These are phyloP conservation scores for Scaptomyza caliginosa DNA, from an alignment of 2,888 invertebrate species.

Conservation along the genomic window DNA sequence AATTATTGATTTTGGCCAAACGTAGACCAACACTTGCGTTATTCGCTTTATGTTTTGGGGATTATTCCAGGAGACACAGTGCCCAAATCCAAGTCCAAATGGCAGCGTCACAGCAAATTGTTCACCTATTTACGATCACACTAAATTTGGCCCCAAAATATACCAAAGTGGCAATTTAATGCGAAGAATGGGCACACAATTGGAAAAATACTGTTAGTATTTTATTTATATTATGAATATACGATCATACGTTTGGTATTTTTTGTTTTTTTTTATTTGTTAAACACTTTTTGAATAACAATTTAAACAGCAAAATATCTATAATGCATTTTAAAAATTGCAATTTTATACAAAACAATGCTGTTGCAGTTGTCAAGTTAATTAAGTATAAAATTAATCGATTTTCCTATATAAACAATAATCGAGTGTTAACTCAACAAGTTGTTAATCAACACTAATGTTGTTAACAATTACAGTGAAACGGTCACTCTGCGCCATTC, in stretches of 20 bases:
- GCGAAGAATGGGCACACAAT: slow-evolving; percentile 30
- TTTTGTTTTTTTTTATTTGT: neutral
- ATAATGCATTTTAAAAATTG: neutral
- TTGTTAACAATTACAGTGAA: neutral
- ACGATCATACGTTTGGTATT: slow-evolving; percentile 5
- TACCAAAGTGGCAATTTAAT: slow-evolving; percentile 25
- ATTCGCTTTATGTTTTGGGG: slow-evolving; percentile 33
- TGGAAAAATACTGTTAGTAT: neutral
- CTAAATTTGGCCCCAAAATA: slow-evolving; percentile 50
- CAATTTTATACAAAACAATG: neutral
- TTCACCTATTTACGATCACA: slow-evolving; percentile 57
- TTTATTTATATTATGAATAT: slow-evolving; percentile 1
- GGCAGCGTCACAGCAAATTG: slow-evolving; percentile 60
- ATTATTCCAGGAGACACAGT: slow-evolving; percentile 45
- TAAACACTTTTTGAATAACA: neutral
- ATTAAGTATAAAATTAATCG: neutral
- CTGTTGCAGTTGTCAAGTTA: too few relatives aligned
- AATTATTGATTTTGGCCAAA: slow-evolving; percentile 24
- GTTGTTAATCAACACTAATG: neutral
- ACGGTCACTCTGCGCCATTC: slow-evolving; percentile 12
- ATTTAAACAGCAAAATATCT: neutral
- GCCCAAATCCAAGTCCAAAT: slow-evolving; percentile 54
- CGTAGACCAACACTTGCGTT: slow-evolving; percentile 28
- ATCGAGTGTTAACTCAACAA: slow-evolving; percentile 8
- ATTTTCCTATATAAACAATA: neutral